A percentile compares a stretch with the other conserved stretches of the same genome.
Conservation (phyloP, 2,888 invertebrate genomes). For the Drosophila anomelani region DNA sequence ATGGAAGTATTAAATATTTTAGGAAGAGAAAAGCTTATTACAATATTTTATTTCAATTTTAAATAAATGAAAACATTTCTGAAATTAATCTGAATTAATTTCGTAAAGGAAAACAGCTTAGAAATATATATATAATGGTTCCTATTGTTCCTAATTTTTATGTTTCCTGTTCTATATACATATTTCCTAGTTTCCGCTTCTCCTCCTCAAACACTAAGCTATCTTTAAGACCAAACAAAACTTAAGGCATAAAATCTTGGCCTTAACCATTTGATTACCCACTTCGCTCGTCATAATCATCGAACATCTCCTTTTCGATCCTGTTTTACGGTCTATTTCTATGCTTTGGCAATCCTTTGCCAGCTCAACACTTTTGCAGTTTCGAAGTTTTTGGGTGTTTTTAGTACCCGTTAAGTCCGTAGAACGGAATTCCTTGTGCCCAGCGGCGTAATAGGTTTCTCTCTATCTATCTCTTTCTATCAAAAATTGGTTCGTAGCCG, state of each 20-base stretch:
- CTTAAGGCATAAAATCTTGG: conserved; percentile 15
- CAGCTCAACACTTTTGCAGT: conserved; percentile 47
- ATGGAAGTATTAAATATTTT: background rate
- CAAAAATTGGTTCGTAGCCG: conserved; percentile 3
- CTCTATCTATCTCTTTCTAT: conserved; percentile 1
- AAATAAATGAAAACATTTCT: background rate
- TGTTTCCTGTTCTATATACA: background rate
- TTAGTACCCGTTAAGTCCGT: conserved; percentile 40
- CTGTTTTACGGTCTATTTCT: conserved; percentile 26
- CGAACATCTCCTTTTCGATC: conserved; percentile 13
- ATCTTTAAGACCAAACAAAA: conserved; percentile 7
- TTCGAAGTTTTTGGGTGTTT: conserved; percentile 14
- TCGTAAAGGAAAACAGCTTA: too few relatives aligned
- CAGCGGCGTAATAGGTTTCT: conserved; percentile 20
- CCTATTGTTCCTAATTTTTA: background rate
- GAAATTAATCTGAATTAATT: background rate
- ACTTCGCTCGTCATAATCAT: conserved; percentile 38
- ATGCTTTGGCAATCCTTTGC: conserved; percentile 31
- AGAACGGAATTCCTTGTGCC: conserved; percentile 17
- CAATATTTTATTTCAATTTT: background rate
- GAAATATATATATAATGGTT: too few relatives aligned
- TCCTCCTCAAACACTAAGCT: too few relatives aligned
- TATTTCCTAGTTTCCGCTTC: background rate
- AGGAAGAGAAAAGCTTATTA: too few relatives aligned
- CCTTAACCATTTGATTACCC: conserved; percentile 33